Percentiles rank a stretch among this genome's conserved stretches.
Conservation (phyloP, 2,113 vertebrate species). For the Hippocampus mohnikei region DNA sequence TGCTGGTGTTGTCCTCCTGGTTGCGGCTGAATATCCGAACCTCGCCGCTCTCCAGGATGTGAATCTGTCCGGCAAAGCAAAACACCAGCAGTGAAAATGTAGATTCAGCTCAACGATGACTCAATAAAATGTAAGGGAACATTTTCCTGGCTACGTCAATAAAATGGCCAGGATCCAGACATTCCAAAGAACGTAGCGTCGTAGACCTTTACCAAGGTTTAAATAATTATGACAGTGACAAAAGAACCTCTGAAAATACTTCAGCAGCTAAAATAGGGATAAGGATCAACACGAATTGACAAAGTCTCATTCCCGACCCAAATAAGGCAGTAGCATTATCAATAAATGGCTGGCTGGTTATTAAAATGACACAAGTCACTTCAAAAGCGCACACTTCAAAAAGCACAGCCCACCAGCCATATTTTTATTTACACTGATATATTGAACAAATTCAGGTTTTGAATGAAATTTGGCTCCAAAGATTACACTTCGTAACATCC, state of each 20-base stretch:
- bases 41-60: constrained; percentile 81
- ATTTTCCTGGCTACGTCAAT: no score
- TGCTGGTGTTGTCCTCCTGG: constrained; percentile 88
- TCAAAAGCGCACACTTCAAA: neutral
- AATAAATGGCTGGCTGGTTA: neutral
- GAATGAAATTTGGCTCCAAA: neutral
- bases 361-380: neutral
- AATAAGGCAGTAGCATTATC: neutral
- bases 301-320: neutral
- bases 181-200: neutral
- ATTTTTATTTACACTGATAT: neutral
- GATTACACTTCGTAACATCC: neutral
- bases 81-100: neutral
- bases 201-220: neutral
- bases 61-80: constrained; percentile 71
- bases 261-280: neutral
- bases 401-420: neutral
- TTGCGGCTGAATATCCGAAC: constrained; percentile 86
- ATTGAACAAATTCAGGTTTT: neutral
- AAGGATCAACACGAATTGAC: neutral
- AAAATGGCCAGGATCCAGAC: neutral
- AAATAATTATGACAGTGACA: neutral
- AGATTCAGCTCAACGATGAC: neutral
- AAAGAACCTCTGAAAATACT: no score
- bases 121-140: neutral